Base-by-base conservation (phyloP, 2,797 vertebrate genomes). In the Premnoplex brunnescens region DNA sequence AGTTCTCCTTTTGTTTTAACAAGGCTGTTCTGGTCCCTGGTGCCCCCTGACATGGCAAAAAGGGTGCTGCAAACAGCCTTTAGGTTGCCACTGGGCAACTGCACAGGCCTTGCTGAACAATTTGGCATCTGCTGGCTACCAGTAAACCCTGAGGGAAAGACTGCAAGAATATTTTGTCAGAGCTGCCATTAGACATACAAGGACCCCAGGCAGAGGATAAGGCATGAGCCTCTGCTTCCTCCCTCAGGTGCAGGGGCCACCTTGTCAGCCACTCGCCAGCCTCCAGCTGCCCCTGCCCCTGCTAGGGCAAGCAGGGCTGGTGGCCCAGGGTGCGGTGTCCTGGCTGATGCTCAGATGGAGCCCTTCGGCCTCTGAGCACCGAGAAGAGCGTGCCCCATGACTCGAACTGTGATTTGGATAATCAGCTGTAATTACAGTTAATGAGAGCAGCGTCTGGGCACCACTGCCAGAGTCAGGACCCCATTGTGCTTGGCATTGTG, bases 401-500 rank as follows among this genome's bases (percentile, higher is more conserved):
- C 49, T 52, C 79, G 83, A 90, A 37, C 77, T 4, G 56, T 28
- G 83, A 94, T 96, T 94, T 93, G 81, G 54, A 81, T 88, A 95
- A 96, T 91, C 80, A 58, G 90, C 56, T 7, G 0, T 95, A 96
- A 96, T 95, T 96, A 87, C 0, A 71, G 88, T 83, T 91, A 95
- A 95, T 96, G 85, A 89, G 27, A 85, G 74, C 43, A 60, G 56
- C 54, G 88, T 91, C 91, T 96, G 79, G 94, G 88, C 87, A 87
- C 46, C 91, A 48, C 23, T 92, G 80, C 54, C 91, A 94, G 64
- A 88, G 59, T 34, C 74, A 46, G 80, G 93, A 90, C 94, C 91
- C 83, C 77, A 48, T 74, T 77, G 83, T 67, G 80, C 69, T 85
- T 8, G 7, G 85, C 56, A 62, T 74, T 96, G 85, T 91, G 95